Evolutionary conservation across 2,113 vertebrate species (phyloP), one percentile per base, ranked within the genome.

Genomic region (Poeciliopsis retropinna): DNA sequence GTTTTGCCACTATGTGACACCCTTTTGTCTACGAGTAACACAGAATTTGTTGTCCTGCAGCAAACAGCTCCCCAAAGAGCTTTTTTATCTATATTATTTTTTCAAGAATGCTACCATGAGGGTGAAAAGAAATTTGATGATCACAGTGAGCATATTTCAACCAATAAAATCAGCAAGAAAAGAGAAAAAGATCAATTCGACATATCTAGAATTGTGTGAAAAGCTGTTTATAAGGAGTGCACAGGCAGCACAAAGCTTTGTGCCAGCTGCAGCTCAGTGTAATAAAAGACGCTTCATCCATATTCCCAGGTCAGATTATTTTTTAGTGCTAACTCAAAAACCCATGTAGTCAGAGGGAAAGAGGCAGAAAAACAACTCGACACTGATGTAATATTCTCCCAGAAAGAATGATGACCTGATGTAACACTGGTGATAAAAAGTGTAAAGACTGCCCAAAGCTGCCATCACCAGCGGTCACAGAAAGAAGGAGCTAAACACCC

Each of bases 271-370:
- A 77, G 81, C 78, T 60, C 61, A 1, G 37, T 60, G 82, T 71
- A 84, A 89, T 87, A 83, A 88, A 80, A 80, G 32, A 75, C 51
- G 25, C 72, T 84, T 88, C 78, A 82, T 88, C 86, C 73, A 60
- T 83, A 80, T 70, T 88, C 81, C 87, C 78, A 28, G 51, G 83
- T 86, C 66, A 71, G 72, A 84, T 79, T 86, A 87, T 86, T 86
- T 85, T 67, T 85, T 67, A 81, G 51, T 78, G 81, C 75, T 2
- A 78, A 76, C 31, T 83, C 80, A 70, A 72, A 73, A 82, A 12
- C 30, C 68, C 19, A 72, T 14, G 73, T 4, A 70, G 54, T 27
- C 41, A 29, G 60, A 61, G 41, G 62, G 64, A 60, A 10, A 32
- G 2, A 27, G 17, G 39, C 30, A 67, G 32, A 47, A 31, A n/a